phyloP scores from a whole-genome alignment of 1,140 invertebrate species.

The Monomorium pharaonis region DNA sequence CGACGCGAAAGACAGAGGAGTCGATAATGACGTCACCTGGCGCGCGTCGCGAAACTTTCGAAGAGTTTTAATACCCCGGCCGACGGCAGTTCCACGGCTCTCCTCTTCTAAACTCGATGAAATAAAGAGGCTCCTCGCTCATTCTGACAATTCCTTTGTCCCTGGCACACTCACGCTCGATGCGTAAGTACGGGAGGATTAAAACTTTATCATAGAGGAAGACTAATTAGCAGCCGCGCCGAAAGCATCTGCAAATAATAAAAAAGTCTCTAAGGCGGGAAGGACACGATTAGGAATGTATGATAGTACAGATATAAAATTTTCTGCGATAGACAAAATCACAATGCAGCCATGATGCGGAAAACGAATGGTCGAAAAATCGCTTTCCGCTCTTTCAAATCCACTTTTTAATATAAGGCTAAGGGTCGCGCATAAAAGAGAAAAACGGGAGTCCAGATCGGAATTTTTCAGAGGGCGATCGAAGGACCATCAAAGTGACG shows the following conservation, averaged over 20 bases:
- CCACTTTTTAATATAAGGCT: neutral
- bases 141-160: constrained; percentile 66
- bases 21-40: constrained; percentile 78
- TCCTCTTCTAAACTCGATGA: constrained; percentile 60
- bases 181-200: constrained; percentile 56
- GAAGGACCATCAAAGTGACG: constrained; percentile 64
- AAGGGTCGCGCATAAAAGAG: neutral
- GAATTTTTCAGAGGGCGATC: constrained; percentile 61
- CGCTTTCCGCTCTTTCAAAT: neutral
- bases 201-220: constrained; percentile 59
- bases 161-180: constrained; percentile 22
- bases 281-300: neutral
- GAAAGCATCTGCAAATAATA: neutral
- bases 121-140: constrained; percentile 67
- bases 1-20: constrained; percentile 52
- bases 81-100: constrained; percentile 61
- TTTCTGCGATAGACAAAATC: neutral
- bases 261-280: neutral
- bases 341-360: neutral
- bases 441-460: constrained; percentile 37
- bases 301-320: neutral
- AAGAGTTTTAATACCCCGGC: constrained; percentile 75
- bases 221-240: neutral
- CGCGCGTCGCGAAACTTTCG: constrained; percentile 74
- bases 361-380: neutral